A percentile compares a stretch with the other conserved stretches of the same genome.
phyloP scores from a whole-genome alignment of 2,797 vertebrate species.

The Mormyrus proboscirostris region DNA sequence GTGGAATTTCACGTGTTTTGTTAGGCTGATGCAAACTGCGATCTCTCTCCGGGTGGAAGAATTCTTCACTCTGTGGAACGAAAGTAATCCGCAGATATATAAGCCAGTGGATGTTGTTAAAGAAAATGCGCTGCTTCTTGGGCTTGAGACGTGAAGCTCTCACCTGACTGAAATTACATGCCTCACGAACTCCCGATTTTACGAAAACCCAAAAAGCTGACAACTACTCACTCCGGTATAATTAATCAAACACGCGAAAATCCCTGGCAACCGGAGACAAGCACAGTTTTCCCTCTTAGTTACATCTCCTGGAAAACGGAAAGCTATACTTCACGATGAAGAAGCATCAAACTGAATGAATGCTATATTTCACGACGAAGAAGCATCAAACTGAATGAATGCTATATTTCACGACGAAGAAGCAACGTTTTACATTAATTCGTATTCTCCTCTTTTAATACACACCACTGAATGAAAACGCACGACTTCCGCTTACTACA shows the following conservation, averaged over 20 bases:
- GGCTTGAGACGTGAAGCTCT: conserved; percentile 42
- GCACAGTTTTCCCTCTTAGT: conserved; percentile 35
- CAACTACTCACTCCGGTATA: conserved; percentile 52
- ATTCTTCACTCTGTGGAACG: conserved; percentile 20
- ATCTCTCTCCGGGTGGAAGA: conserved; percentile 1
- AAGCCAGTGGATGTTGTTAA: conserved; percentile 44
- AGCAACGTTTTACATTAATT: not conserved
- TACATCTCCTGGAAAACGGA: conserved; percentile 35
- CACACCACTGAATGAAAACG: not conserved
- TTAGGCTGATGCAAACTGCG: conserved; percentile 15
- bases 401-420: conserved; percentile 14
- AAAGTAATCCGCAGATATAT: conserved; percentile 28
- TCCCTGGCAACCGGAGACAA: conserved; percentile 40
- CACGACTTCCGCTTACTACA: not conserved
- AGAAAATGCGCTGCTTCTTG: conserved; percentile 34
- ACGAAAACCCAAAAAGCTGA: conserved; percentile 54
- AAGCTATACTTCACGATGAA: conserved; percentile 5
- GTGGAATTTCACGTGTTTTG: conserved; percentile 50
- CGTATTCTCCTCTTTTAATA: not conserved
- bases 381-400: too few relatives aligned
- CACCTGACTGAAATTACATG: conserved; percentile 54
- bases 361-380: not conserved
- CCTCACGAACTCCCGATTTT: conserved; percentile 59
- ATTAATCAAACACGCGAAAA: conserved; percentile 59
- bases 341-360: too few relatives aligned